Base-by-base conservation (phyloP, 2,797 vertebrate genomes). In the Echeneis naucrates region DNA sequence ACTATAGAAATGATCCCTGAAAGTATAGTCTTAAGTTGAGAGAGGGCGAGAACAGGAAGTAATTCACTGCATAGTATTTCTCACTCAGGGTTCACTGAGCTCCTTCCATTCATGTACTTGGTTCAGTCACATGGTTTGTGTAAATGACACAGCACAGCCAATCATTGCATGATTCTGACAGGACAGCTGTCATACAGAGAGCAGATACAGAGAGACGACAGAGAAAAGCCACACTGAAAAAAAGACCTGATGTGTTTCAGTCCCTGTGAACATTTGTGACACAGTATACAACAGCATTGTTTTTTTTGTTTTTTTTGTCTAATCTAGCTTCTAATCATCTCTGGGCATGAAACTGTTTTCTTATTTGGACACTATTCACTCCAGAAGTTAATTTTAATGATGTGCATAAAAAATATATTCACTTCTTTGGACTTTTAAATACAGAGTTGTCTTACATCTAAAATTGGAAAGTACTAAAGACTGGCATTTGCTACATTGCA, bases 1-100 rank as follows among this genome's bases (percentile, higher is more conserved):
- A 91, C 92, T 94, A 92, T 92, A 94, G 90, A 93, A 94, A 93
- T 93, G 88, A 93, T 92, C 91, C 91, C 90, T 93, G 91, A 92
- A 92, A 93, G 93, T 92, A 93, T 91, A 93, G 89, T 92, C 89
- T 92, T 93, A 80, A 33, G 0, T 0, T 0, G 0, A 0, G 0
- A 0, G 0, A 0, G 0, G 0, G 1, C 0, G 1, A 17, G 21
- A 1, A 8, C 7, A 8, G 27, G 0, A 23, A 0, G 1, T 45
- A 0, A 37, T 30, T 60, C 16, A 26, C 33, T 9, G 21, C 0
- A 57, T 11, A 1, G 1, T 0, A 14, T 2, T 2, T 51, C 10
- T 82, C 12, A 60, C 14, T 61, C 8, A 65, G 0, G 67, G 71
- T 77, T 42, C 17, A 42, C 16, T 27, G 45, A 14, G 0, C 17